These are phyloP conservation scores for Champsocephalus gunnari DNA, from an alignment of 2,797 vertebrate species.

Conservation along the genomic window DNA sequence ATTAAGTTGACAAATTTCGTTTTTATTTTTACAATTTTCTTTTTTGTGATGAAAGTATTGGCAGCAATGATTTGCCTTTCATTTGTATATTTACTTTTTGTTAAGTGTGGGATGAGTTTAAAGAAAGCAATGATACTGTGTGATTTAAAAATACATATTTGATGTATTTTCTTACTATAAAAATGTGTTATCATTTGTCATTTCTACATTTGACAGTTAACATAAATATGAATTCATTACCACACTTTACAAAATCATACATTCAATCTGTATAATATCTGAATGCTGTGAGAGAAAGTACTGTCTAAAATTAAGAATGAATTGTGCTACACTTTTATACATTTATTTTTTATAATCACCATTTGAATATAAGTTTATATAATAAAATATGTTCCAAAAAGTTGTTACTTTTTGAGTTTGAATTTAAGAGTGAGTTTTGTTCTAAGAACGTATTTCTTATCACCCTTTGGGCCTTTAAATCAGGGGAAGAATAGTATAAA, in stretches of 20 bases:
- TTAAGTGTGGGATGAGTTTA: not conserved
- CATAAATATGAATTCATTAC: conserved; percentile 2
- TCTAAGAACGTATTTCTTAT: not conserved
- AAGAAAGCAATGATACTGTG: not conserved
- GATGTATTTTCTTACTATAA: not conserved
- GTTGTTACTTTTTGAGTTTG: not conserved
- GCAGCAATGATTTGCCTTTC: not conserved
- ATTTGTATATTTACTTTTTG: conserved; percentile 11
- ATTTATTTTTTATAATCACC: conserved; percentile 33
- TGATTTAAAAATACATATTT: conserved; percentile 10
- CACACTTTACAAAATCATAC: conserved; percentile 5
- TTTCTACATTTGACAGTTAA: not conserved
- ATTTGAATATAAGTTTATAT: conserved; percentile 33
- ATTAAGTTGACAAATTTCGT: conserved; percentile 2
- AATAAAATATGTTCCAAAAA: conserved; percentile 50
- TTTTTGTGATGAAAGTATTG: not conserved
- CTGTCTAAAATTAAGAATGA: conserved; percentile 14
- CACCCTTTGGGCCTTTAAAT: not conserved
- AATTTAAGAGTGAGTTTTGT: not conserved
- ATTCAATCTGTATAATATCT: conserved; percentile 17
- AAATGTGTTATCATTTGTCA: not conserved
- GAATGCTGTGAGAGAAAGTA: conserved; percentile 44
- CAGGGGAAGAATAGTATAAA: not conserved
- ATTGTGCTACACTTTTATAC: conserved; percentile 46
- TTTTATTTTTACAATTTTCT: not conserved